Evolutionary conservation across 2,113 vertebrate genomes (phyloP).

Genomic region (Seriola quinqueradiata): DNA sequence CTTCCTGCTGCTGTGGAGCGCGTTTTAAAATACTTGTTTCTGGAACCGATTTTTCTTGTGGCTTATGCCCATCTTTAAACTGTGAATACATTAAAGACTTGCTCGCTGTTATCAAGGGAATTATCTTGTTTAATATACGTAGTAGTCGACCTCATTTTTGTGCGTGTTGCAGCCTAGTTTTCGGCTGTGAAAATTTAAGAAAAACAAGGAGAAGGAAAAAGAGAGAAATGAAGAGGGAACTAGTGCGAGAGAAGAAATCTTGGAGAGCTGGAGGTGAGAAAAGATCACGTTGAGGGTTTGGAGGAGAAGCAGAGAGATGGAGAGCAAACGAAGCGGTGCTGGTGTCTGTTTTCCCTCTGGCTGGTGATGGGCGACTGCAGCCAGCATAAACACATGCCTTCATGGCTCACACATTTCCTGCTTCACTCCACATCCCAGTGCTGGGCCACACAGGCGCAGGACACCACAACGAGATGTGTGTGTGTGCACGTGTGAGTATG

Average conservation of each 20-base stretch:
- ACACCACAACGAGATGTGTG: constrained; percentile 63
- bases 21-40: constrained; percentile 26
- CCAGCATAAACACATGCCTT: constrained; percentile 91
- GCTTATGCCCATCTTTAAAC: constrained; percentile 9
- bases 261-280: constrained; percentile 66
- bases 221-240: constrained; percentile 1
- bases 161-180: background rate
- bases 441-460: constrained; percentile 84
- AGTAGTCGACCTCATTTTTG: background rate
- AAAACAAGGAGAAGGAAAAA: constrained; percentile 10
- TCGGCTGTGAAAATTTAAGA: constrained; percentile 8
- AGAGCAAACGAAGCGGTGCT: constrained; percentile 68
- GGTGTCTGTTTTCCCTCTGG: constrained; percentile 86
- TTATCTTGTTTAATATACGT: background rate
- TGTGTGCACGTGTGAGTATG: constrained; percentile 19
- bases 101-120: constrained; percentile 4
- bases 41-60: background rate
- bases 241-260: constrained; percentile 11
- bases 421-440: constrained; percentile 81
- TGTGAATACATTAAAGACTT: constrained; percentile 8
- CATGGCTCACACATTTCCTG: constrained; percentile 90
- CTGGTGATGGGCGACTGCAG: constrained; percentile 84
- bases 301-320: constrained; percentile 60
- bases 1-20: constrained; percentile 38
- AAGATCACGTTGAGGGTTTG: constrained; percentile 56